Conservation (phyloP, 1,140 invertebrate species). For the Aphelenchoides avenae region DNA sequence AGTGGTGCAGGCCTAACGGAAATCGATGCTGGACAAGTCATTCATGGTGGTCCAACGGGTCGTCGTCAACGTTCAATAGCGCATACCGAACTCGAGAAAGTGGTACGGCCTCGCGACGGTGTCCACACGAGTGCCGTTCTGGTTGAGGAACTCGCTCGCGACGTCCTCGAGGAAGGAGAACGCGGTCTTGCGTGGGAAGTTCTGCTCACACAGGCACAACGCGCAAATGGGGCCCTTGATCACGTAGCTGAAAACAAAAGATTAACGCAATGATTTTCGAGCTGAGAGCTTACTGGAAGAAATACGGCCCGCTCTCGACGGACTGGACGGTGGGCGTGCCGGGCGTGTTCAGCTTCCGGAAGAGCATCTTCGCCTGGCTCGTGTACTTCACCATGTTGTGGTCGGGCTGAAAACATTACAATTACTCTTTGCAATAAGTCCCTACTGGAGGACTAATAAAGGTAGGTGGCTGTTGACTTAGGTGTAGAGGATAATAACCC, state of each 20-base stretch:
- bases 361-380: constrained; percentile 98
- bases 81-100: constrained; percentile 93
- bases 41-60: too few relatives aligned
- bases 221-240: constrained; percentile 95
- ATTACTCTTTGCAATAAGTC: too few relatives aligned
- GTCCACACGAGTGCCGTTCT: constrained; percentile 83
- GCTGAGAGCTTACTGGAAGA: constrained; percentile 95
- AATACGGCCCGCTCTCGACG: constrained; percentile 89
- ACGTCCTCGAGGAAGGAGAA: constrained; percentile 96
- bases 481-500: too few relatives aligned
- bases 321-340: constrained; percentile 79
- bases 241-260: constrained; percentile 64
- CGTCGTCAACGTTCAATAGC: too few relatives aligned
- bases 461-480: too few relatives aligned
- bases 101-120: constrained; percentile 88
- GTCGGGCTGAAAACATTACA: constrained; percentile 49
- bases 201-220: constrained; percentile 85
- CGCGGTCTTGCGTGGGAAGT: constrained; percentile 87
- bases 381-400: constrained; percentile 80
- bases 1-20: too few relatives aligned
- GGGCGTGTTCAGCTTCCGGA: constrained; percentile 80
- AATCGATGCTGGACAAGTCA: too few relatives aligned
- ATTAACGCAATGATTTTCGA: too few relatives aligned
- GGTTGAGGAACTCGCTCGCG: constrained; percentile 84
- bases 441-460: too few relatives aligned